These are phyloP conservation scores for Pogonomyrmex californicus DNA, from an alignment of 1,140 invertebrate genomes.

Conservation along the genomic window DNA sequence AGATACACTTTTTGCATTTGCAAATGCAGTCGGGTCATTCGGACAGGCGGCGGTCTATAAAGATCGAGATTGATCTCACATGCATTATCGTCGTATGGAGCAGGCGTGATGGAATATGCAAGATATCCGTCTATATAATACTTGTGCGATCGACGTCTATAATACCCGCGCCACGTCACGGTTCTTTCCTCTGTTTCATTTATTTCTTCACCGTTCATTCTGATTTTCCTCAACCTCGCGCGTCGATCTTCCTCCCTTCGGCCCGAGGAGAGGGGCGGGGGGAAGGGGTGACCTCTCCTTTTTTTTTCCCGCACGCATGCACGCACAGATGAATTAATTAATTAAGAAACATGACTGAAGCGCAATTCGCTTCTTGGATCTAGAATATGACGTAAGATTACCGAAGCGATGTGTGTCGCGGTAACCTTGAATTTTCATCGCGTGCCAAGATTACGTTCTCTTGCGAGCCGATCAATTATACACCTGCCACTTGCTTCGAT, in stretches of 20 bases:
- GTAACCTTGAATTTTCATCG: slow-evolving; percentile 81
- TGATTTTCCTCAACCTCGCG: not conserved
- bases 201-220: not conserved
- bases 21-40: slow-evolving; percentile 48
- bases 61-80: not conserved
- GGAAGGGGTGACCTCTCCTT: not conserved
- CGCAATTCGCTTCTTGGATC: slow-evolving; percentile 31
- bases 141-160: not conserved
- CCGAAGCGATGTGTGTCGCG: slow-evolving; percentile 70
- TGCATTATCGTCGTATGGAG: slow-evolving; percentile 14
- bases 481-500: slow-evolving; percentile 14
- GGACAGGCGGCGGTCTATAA: slow-evolving; percentile 8
- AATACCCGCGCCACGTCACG: not conserved
- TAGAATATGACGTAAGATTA: slow-evolving; percentile 76
- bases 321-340: slow-evolving; percentile 34
- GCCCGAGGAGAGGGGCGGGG: no score
- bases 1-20: slow-evolving; percentile 26
- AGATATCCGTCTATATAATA: not conserved
- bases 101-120: not conserved
- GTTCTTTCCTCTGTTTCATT: not conserved
- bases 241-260: no score
- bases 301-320: not conserved
- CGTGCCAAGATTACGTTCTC: slow-evolving; percentile 81
- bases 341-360: slow-evolving; percentile 7
- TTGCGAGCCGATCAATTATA: slow-evolving; percentile 70